Evolutionary conservation across 1,140 invertebrate genomes (phyloP).

Genomic region (Drosophila sp.): DNA sequence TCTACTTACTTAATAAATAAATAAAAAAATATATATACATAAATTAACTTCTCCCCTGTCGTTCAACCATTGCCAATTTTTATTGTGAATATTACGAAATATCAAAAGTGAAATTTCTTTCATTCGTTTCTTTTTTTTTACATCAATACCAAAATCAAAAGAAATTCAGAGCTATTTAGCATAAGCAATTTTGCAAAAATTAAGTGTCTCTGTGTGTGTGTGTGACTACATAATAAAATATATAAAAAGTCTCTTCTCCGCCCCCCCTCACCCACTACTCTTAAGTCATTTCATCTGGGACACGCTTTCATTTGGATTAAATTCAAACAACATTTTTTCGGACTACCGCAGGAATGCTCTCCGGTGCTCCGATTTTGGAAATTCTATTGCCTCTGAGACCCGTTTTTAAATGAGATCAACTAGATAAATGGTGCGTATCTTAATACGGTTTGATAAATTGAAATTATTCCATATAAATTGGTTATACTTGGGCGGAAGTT

Average conservation of each 20-base stretch:
- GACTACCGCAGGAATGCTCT: slow-evolving; percentile 13
- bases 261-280: slow-evolving; percentile 3
- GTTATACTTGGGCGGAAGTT: slow-evolving; percentile 21
- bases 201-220: background rate
- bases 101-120: slow-evolving; percentile 46
- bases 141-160: slow-evolving; percentile 49
- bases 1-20: slow-evolving; percentile 16
- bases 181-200: slow-evolving; percentile 52
- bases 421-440: slow-evolving; percentile 79
- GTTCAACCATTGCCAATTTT: background rate
- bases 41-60: slow-evolving; percentile 5
- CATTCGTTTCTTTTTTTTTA: background rate
- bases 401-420: slow-evolving; percentile 77
- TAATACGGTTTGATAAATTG: slow-evolving; percentile 46
- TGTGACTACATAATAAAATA: slow-evolving; percentile 42
- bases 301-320: slow-evolving; percentile 72
- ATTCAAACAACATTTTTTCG: slow-evolving; percentile 46
- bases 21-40: slow-evolving; percentile 5
- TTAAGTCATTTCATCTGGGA: slow-evolving; percentile 16
- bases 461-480: slow-evolving; percentile 18
- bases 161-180: slow-evolving; percentile 48
- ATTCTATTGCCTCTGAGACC: slow-evolving; percentile 57
- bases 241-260: background rate
- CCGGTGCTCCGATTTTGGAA: slow-evolving; percentile 32
- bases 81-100: slow-evolving; percentile 59